These are phyloP conservation scores for Plecotus auritus DNA, from an alignment of 2,113 vertebrate genomes.

Conservation along the genomic window DNA sequence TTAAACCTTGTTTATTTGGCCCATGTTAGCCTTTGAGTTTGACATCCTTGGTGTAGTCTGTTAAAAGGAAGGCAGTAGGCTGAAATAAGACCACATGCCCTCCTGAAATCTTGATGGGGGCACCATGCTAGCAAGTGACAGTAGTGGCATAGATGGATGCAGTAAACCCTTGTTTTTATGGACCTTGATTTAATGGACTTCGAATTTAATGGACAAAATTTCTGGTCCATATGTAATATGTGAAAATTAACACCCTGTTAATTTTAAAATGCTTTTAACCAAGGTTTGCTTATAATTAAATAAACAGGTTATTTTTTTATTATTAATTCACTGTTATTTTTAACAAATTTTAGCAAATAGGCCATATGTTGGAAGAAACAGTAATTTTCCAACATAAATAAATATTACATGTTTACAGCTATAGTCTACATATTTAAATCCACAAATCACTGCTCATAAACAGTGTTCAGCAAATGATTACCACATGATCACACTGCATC, in stretches of 20 bases:
- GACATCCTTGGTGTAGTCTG: background rate
- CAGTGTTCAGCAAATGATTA: background rate
- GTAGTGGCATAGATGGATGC: background rate
- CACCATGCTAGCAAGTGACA: background rate
- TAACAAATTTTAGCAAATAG: too few relatives aligned
- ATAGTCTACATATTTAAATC: background rate
- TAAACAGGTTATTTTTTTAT: background rate
- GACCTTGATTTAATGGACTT: background rate
- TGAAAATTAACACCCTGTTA: background rate
- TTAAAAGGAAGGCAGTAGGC: background rate
- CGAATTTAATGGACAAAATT: background rate
- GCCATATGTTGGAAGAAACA: too few relatives aligned
- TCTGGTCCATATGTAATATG: background rate
- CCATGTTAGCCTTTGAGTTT: too few relatives aligned
- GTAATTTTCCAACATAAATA: too few relatives aligned
- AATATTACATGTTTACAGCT: too few relatives aligned
- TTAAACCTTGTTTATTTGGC: too few relatives aligned
- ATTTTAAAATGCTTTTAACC: background rate
- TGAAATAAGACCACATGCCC: background rate
- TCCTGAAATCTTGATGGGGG: background rate
- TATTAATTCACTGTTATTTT: background rate
- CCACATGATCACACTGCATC: background rate
- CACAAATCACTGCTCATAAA: background rate
- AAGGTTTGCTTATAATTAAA: background rate
- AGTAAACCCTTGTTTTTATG: background rate